Conservation (phyloP, 2,113 vertebrate species). For the Sceloporus tristichus region DNA sequence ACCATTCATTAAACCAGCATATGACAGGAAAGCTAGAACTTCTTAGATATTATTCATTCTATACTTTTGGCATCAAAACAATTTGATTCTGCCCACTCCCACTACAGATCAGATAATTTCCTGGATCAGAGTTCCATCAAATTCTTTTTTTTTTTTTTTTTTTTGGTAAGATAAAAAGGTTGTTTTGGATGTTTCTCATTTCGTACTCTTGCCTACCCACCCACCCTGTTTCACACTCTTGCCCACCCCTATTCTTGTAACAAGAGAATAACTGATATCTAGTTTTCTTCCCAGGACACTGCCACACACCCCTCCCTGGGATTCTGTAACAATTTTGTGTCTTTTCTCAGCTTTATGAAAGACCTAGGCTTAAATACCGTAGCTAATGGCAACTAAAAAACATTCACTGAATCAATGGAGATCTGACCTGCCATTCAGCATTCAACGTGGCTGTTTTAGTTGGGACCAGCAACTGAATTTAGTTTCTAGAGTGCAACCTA, state of each 20-base stretch:
- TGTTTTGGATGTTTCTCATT: background rate
- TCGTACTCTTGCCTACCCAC: background rate
- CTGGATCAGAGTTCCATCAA: background rate
- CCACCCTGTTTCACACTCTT: too few relatives aligned
- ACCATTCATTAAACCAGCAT: background rate
- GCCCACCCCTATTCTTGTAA: too few relatives aligned
- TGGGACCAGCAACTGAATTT: too few relatives aligned
- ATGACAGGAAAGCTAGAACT: background rate
- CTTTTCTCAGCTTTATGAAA: background rate
- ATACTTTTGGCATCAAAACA: background rate
- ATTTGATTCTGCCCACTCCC: background rate
- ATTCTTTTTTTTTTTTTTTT: background rate
- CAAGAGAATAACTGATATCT: background rate
- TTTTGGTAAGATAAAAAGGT: background rate
- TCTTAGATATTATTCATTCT: background rate
- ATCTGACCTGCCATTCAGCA: too few relatives aligned
- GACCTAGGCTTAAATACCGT: background rate
- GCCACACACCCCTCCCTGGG: background rate
- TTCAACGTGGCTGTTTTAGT: too few relatives aligned
- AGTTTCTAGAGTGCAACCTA: background rate
- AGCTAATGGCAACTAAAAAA: too few relatives aligned
- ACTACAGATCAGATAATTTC: too few relatives aligned
- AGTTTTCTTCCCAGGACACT: background rate
- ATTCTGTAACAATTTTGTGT: background rate
- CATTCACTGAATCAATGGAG: too few relatives aligned